Base-by-base conservation (phyloP, 2,113 vertebrate species). In the Ctenodactylus gundi region DNA sequence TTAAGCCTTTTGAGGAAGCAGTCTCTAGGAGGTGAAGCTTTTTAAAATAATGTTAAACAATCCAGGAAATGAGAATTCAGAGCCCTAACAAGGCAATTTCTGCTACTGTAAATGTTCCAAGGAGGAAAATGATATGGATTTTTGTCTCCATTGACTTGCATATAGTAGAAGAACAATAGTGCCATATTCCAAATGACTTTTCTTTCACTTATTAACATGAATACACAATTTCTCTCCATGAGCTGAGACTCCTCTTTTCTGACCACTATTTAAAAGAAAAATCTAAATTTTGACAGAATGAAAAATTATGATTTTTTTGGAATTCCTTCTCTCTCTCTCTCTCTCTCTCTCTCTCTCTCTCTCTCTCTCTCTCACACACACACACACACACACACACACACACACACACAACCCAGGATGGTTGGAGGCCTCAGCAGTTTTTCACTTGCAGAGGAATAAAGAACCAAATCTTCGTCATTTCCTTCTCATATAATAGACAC, bases 231-330 rank as follows among this genome's bases (percentile, higher is more conserved):
- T n/a, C 6, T 78, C 18, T n/a, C 15, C 41, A 9, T 31, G 9
- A 15, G 7, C 2, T 41, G 13, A 82, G 14, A 27, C 3, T 64
- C 9, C 9, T 82, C 6, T 27, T 76, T 41, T 15, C 4, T 0
- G 94, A 27, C 0, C 31, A 77, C 14, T 41, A 25, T 68, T 81
- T 87, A 86, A 83, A 58, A 67, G 72, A 46, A 92, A 57, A 53
- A 4, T 44, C 44, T 78, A 18, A 39, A 39, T 92, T 95, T 94
- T 96, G 39, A 23, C 68, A 60, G 51, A 72, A 78, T 80, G 13
- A 67, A 94, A 84, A 88, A 75, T 8, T 5, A 4, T 57, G 9
- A 34, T n/a, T 58, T n/a, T n/a, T n/a, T n/a, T n/a, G n/a, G n/a
- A n/a, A n/a, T n/a, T n/a, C n/a, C n/a, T n/a, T n/a, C n/a, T n/a